Evolutionary conservation across 2,113 vertebrate species (phyloP), one percentile per base, ranked within the genome.

Genomic region (Ctenomys sociabilis): DNA sequence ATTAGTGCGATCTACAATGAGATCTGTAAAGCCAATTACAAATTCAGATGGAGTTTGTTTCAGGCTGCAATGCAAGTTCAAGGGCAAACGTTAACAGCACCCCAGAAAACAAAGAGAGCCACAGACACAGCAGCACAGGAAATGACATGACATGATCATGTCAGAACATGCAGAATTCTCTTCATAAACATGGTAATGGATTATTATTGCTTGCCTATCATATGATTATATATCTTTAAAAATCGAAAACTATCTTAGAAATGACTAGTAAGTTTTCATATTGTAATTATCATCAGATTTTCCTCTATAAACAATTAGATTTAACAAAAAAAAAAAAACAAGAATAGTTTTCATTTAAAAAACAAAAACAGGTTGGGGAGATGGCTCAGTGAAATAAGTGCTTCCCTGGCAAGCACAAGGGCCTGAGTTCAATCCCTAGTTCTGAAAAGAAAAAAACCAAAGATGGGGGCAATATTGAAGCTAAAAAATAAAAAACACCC

Each of bases 161-260:
- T 9, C 7, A 59, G 21, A 57, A 78, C 40, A 66, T 68, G 19
- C 45, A 37, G 66, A 93, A n/a, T 21, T 61, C 12, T 68, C 40
- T 86, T 14, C 59, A 80, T 66, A 26, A 77, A 45, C 45, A 77
- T 45, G 35, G 9, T 83, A 14, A 40, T 82, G 63, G 90, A 77
- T 77, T 72, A 94, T 93, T 72, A 37, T 11, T 94, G 12, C n/a
- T 83, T 86, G 22, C 49, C 37, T 16, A 92, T 49, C 28, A 92
- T 43, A 59, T 63, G 37, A 66, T 73, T 88, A 68, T 81, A 2
- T 26, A 1, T 85, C 21, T 66, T 75, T 89, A 82, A 91, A 84
- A 32, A 64, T 28, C 9, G 45, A 90, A 80, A 68, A 40, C 43
- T 11, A 86, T 43, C 68, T 54, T 52, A 94, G 75, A 92, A 45